phyloP scores from a whole-genome alignment of 2,888 invertebrate species.

The Hydrotaea cyrtoneurina region DNA sequence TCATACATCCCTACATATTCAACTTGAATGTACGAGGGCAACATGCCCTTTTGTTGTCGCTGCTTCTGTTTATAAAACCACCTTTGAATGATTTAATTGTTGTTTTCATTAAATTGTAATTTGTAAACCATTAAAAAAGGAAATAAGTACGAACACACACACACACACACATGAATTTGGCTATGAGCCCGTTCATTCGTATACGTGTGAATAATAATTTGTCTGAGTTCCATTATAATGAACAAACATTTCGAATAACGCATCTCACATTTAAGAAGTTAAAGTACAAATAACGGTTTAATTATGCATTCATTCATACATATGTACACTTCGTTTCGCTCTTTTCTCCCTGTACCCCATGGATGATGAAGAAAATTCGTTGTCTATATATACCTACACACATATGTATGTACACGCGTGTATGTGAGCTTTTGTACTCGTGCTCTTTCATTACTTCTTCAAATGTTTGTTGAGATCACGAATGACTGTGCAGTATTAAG shows the following conservation, averaged over 20 bases:
- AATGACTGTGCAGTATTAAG: slow-evolving; percentile 36
- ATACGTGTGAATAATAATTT: slow-evolving; percentile 3
- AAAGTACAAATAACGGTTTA: slow-evolving; percentile 55
- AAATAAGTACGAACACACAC: slow-evolving; percentile 9
- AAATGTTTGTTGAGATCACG: slow-evolving; percentile 31
- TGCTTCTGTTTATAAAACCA: slow-evolving; percentile 45
- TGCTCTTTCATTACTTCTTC: background rate
- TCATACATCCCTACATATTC: slow-evolving; percentile 15
- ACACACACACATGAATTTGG: background rate
- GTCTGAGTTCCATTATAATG: slow-evolving; percentile 41
- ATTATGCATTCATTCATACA: slow-evolving; percentile 49
- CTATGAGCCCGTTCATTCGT: background rate
- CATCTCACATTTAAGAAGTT: slow-evolving; percentile 33
- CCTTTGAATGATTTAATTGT: slow-evolving; percentile 64
- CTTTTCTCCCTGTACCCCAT: slow-evolving; percentile 10
- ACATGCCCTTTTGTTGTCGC: slow-evolving; percentile 49
- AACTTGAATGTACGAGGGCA: slow-evolving; percentile 43
- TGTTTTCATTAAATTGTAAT: slow-evolving; percentile 67
- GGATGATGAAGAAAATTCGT: background rate
- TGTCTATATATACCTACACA: too few relatives aligned
- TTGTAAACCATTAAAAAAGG: slow-evolving; percentile 59
- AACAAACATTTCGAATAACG: slow-evolving; percentile 43
- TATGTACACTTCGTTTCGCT: slow-evolving; percentile 3
- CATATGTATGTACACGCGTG: background rate
- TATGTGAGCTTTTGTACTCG: background rate